A percentile compares a stretch with the other conserved stretches of the same genome.
phyloP scores from a whole-genome alignment of 2,113 vertebrate species.

The Pluvialis apricaria region DNA sequence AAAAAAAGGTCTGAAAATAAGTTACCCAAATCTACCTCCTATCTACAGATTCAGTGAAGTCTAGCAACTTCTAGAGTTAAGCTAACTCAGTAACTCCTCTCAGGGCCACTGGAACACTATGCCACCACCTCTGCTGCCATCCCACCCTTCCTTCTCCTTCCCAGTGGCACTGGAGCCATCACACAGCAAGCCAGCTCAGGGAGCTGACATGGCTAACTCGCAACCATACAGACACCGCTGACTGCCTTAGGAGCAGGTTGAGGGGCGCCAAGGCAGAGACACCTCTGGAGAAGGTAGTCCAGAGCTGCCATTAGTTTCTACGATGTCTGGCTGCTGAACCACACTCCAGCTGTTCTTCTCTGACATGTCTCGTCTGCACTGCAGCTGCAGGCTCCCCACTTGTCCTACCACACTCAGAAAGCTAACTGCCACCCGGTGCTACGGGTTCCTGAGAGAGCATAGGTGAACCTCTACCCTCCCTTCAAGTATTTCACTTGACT shows the following conservation, averaged over 20 bases:
- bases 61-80: background rate
- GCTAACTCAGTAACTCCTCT: background rate
- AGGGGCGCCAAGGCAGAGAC: background rate
- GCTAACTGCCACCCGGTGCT: background rate
- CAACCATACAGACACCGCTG: background rate
- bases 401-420: background rate
- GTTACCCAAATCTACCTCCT: background rate
- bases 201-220: fast-evolving
- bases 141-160: background rate
- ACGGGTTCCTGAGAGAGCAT: background rate
- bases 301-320: background rate
- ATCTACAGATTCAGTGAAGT: background rate
- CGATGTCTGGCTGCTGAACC: background rate
- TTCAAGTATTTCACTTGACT: background rate
- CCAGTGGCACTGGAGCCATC: background rate
- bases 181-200: fast-evolving
- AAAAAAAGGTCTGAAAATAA: background rate
- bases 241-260: background rate
- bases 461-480: background rate
- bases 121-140: background rate
- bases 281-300: background rate
- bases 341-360: background rate
- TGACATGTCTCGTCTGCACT: background rate
- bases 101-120: background rate
- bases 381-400: background rate